phyloP scores from a whole-genome alignment of 2,888 invertebrate genomes.

The Acleris cristana region DNA sequence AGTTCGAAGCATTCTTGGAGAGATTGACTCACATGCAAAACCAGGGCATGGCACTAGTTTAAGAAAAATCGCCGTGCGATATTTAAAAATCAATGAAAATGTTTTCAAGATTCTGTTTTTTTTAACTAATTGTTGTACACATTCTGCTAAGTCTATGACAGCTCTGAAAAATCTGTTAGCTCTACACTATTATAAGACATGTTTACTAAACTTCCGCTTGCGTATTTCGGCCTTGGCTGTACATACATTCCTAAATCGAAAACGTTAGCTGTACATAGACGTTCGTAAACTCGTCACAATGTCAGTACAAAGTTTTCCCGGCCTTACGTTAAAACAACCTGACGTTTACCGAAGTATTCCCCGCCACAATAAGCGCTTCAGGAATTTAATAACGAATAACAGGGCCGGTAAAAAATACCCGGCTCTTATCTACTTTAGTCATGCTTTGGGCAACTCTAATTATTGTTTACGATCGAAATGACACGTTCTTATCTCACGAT shows the following conservation, averaged over 20 bases:
- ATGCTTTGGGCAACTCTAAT: neutral
- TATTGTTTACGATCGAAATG: constrained; percentile 6
- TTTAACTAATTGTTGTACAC: too few relatives aligned
- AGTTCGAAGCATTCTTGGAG: too few relatives aligned
- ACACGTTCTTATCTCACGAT: constrained; percentile 1
- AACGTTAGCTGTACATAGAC: neutral
- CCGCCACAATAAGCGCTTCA: constrained; percentile 35
- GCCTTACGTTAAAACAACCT: constrained; percentile 32
- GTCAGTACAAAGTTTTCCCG: constrained; percentile 15
- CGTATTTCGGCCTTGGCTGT: too few relatives aligned
- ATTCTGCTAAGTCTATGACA: too few relatives aligned
- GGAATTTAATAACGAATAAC: constrained; percentile 50
- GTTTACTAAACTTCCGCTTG: too few relatives aligned
- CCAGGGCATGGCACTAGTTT: too few relatives aligned
- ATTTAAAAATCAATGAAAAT: too few relatives aligned
- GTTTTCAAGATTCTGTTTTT: too few relatives aligned
- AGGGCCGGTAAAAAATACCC: constrained; percentile 18
- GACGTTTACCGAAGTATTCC: constrained; percentile 38
- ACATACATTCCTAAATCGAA: neutral
- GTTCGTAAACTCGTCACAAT: constrained; percentile 7
- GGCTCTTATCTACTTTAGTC: constrained; percentile 1
- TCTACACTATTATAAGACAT: too few relatives aligned
- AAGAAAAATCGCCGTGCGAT: too few relatives aligned
- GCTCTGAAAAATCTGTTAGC: too few relatives aligned
- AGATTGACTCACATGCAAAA: too few relatives aligned